phyloP scores from a whole-genome alignment of 2,797 vertebrate genomes.

The Anabas testudineus region DNA sequence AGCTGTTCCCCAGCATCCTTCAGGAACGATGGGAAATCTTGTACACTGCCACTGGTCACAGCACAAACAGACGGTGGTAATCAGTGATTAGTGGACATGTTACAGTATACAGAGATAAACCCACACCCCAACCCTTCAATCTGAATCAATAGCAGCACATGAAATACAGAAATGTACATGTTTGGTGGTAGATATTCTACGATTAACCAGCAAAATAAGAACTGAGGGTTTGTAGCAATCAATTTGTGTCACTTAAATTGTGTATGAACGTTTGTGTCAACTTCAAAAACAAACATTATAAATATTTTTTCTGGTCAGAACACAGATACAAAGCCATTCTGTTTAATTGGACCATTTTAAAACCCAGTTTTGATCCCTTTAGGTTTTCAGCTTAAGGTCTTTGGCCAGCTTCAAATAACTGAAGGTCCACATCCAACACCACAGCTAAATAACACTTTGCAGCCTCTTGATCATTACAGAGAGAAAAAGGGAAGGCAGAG shows the following conservation, averaged over 20 bases:
- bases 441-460: constrained; percentile 71
- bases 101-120: constrained; percentile 79
- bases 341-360: constrained; percentile 47
- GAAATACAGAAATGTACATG: constrained; percentile 42
- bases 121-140: constrained; percentile 61
- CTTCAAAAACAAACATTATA: constrained; percentile 18
- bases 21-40: constrained; percentile 82
- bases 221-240: constrained; percentile 13
- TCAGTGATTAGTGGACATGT: constrained; percentile 81
- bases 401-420: constrained; percentile 65
- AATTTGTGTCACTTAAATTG: constrained; percentile 19
- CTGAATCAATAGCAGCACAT: constrained; percentile 60
- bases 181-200: constrained; percentile 35
- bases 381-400: constrained; percentile 63
- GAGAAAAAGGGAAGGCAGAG: constrained; percentile 49
- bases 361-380: constrained; percentile 54
- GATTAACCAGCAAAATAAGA: constrained; percentile 39
- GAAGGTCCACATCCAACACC: constrained; percentile 57
- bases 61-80: constrained; percentile 79
- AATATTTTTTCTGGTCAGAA: constrained; percentile 1
- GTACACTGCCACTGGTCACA: constrained; percentile 77
- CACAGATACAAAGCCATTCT: constrained; percentile 29
- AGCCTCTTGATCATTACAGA: constrained; percentile 75
- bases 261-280: constrained; percentile 12
- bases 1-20: constrained; percentile 84